Evolutionary conservation across 2,797 vertebrate species (phyloP), one percentile per base, ranked within the genome.

Genomic region (Falco columbarius): DNA sequence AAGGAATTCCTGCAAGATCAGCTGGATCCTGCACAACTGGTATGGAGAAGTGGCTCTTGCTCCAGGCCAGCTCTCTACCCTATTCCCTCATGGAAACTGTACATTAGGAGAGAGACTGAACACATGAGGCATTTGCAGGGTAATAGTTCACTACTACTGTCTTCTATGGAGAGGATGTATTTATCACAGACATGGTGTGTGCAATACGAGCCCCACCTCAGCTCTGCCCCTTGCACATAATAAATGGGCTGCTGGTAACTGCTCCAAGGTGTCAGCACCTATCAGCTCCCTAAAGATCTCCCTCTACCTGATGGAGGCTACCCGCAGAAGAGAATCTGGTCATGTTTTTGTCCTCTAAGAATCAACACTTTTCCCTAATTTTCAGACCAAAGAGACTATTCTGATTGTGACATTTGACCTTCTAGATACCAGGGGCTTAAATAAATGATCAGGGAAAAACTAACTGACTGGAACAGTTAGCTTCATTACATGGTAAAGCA

Each of bases 291-390:
- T 52, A 13, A 52, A 56, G 51, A 84, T 34, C 10, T 18, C 8
- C 2, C 12, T n/a, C 76, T 68, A 4, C 8, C 10, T 40, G 12
- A 19, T 46, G 40, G 26, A 76, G n/a, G 16, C 21, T 52, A 22
- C n/a, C 46, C 38, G 10, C 32, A 70, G 47, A 75, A 73, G 7
- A 66, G 2, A 72, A 59, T 40, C 17, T 63, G 24, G 9, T 42
- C 2, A 4, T 0, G 0, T 27, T 2, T 16, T 55, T 66, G 62
- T 68, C 12, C 19, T 70, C 10, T 22, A 47, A 51, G 13, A 91
- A 54, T 62, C 19, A 62, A 55, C 6, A 22, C 3, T 61, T 79
- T 22, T 19, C 26, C 21, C 8, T 51, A 52, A 30, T 77, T 86
- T 90, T 90, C 24, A 73, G 55, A 65, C 16, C 9, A 38, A 90